Base-by-base conservation (phyloP, 2,113 vertebrate genomes). In the Neotragus pygmaeus region DNA sequence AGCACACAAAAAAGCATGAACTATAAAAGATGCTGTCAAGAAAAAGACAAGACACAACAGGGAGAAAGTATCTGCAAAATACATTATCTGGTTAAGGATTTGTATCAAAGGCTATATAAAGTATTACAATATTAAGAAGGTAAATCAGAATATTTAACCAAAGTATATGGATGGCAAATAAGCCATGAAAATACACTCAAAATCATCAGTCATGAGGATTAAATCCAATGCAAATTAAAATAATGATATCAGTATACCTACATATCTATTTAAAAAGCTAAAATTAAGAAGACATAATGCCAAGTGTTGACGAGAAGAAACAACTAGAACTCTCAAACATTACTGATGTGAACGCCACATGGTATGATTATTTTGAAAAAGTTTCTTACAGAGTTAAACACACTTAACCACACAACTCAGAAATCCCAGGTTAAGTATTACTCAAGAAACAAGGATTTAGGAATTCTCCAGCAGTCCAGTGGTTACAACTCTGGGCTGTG, bases 141-240 rank as follows among this genome's bases (percentile, higher is more conserved):
- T 73, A 93, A 80, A 88, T 39, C n/a, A 96, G 27, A 97, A 95
- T 55, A 88, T n/a, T 84, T 95, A 93, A 85, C 30, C 7, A 49
- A 81, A 89, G 27, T 64, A 85, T 30, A 45, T 0, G 21, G 45
- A 55, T 15, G 27, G 57, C 86, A 89, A n/a, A 95, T 60, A 66
- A 77, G 9, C 16, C 23, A 80, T 47, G 27, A 95, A 95, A 93
- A 75, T 60, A 88, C 39, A 88, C 0, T 60, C 23, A 81, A 49
- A 25, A 92, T 16, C 60, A 84, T 11, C 53, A 78, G 57, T 80
- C 51, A 51, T 49, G 36, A 85, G 7, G 27, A 51, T 33, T 58
- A 49, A 87, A 81, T 92, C 73, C 90, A 90, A 87, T 60, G 75
- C 23, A 92, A 94, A 53, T 75, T 58, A 64, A 92, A 81, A 60